Conservation (phyloP, 2,797 vertebrate species). For the Tangara arthus region DNA sequence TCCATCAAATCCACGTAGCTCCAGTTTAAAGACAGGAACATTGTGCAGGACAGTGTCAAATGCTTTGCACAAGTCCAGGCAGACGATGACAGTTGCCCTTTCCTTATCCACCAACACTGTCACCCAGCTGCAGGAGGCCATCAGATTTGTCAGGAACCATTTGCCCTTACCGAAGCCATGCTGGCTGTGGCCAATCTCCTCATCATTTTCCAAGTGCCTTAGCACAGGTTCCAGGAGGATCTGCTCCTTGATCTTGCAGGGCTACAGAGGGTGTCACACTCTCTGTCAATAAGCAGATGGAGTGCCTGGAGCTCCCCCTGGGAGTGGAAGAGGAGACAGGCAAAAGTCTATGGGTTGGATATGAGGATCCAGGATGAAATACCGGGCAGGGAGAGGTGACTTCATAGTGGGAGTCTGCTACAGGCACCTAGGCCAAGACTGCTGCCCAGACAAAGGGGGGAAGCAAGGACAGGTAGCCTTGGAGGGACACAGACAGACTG, state of each 20-base stretch:
- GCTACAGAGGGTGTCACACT: neutral
- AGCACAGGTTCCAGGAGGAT: neutral
- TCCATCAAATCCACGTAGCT: no score
- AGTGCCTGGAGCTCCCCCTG: neutral
- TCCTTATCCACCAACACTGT: no score
- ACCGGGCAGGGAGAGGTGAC: neutral
- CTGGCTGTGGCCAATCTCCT: neutral
- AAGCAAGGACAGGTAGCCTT: neutral
- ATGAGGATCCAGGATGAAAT: neutral
- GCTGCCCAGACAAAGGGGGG: neutral
- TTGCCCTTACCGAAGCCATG: neutral
- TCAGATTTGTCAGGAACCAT: neutral
- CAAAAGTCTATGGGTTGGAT: neutral
- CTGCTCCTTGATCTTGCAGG: neutral
- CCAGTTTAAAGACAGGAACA: neutral
- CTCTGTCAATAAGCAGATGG: neutral
- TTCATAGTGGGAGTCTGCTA: neutral
- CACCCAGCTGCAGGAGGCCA: no score
- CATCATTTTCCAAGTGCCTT: neutral
- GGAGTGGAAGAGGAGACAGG: neutral
- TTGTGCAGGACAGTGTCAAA: neutral
- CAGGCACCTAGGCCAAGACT: accelerated
- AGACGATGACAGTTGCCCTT: accelerated
- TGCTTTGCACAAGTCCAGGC: neutral
- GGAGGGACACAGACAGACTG: neutral